Percentiles rank a stretch among this genome's conserved stretches.
Conservation (phyloP, 1,140 invertebrate genomes). For the Hetaerina americana region DNA sequence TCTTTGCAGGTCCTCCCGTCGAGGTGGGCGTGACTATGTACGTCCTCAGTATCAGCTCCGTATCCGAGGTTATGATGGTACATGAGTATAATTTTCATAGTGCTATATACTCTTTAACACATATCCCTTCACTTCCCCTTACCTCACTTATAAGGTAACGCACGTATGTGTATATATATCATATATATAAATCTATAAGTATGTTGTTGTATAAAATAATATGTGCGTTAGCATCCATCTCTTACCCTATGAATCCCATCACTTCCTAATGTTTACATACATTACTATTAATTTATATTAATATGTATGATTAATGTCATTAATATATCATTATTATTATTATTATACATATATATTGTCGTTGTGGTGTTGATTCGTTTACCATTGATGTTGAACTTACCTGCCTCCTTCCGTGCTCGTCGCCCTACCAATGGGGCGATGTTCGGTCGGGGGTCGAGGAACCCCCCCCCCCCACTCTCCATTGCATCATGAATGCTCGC, state of each 20-base stretch:
- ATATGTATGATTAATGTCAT: neutral
- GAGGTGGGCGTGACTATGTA: slow-evolving; percentile 95
- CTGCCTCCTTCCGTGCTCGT: neutral
- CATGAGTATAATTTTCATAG: slow-evolving; percentile 17
- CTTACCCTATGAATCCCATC: too few relatives aligned
- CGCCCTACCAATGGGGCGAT: neutral
- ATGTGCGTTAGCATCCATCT: too few relatives aligned
- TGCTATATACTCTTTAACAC: neutral
- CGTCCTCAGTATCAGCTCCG: slow-evolving; percentile 94
- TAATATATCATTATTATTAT: too few relatives aligned
- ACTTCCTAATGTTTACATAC: too few relatives aligned
- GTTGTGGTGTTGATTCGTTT: neutral
- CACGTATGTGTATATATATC: too few relatives aligned
- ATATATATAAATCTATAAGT: too few relatives aligned
- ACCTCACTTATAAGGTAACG: neutral
- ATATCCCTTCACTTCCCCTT: neutral
- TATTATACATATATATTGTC: too few relatives aligned
- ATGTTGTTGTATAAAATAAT: too few relatives aligned
- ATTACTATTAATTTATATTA: too few relatives aligned
- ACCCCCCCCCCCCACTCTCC: neutral
- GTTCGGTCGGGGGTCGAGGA: neutral
- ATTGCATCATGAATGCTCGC: too few relatives aligned
- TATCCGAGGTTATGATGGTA: slow-evolving; percentile 98
- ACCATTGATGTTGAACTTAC: neutral
- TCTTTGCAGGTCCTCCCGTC: slow-evolving; percentile 71